A percentile compares a stretch with the other conserved stretches of the same genome.
Evolutionary conservation across 2,888 invertebrate genomes (phyloP).

Genomic region (Platycnemis pennipes): DNA sequence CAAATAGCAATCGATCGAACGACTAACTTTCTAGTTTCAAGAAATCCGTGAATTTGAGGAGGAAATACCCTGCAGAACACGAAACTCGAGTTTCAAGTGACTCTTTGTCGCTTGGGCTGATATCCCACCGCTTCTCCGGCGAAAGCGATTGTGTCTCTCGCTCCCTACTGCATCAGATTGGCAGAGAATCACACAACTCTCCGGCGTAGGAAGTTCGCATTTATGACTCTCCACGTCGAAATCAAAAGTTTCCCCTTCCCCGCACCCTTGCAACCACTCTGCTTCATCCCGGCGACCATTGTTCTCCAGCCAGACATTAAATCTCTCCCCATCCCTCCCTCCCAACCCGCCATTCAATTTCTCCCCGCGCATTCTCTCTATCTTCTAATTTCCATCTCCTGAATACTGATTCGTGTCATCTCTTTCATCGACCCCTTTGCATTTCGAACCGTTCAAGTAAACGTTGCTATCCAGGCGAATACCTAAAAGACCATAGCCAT

Average conservation of each 20-base stretch:
- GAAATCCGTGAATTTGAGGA: no score
- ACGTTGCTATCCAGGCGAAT: no score
- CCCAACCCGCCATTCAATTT: not conserved
- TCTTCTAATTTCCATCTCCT: not conserved
- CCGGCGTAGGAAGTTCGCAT: not conserved
- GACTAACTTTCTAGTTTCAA: no score
- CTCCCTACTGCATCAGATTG: not conserved
- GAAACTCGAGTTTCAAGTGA: no score
- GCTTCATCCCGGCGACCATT: not conserved
- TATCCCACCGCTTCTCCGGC: no score
- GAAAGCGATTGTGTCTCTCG: no score
- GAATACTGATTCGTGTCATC: not conserved
- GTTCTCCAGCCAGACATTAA: not conserved
- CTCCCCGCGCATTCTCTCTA: not conserved
- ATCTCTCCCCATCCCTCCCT: not conserved
- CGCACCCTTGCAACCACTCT: not conserved
- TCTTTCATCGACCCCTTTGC: not conserved
- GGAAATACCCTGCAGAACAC: no score
- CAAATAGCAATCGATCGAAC: no score
- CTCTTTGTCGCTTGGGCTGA: no score
- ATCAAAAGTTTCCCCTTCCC: slow-evolving; percentile 1
- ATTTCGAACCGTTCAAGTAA: not conserved
- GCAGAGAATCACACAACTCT: not conserved
- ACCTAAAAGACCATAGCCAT: no score
- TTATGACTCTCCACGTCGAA: not conserved